Base-by-base conservation (phyloP, 2,888 invertebrate genomes). In the Ormyrus pomaceus region DNA sequence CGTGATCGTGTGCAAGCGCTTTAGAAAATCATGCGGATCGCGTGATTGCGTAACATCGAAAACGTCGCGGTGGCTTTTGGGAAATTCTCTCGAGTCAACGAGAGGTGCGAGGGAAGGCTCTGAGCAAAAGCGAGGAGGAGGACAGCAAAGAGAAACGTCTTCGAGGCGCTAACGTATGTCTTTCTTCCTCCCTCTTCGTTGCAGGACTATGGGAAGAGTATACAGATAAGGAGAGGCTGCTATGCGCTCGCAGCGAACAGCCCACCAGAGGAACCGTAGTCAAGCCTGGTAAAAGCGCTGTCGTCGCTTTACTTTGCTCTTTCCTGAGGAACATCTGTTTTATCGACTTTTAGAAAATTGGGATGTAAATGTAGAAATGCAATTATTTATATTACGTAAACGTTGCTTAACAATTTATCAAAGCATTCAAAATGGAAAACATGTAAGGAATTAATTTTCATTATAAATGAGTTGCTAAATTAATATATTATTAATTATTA, bases 191-290 rank as follows among this genome's bases (percentile, higher is more conserved):
- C 34, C 34, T 62, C 53, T 55, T 48, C 13, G 45, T 48, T 48
- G 10, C 58, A 74, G 56, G 66, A 66, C 66, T 74, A 74, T 51
- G 51, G 51, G 51, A 59, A 74, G 48, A 34, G 56, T n/a, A 59
- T 66, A 34, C 34, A 74, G 65, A 74, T 46, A 19, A n/a, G 45
- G n/a, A 53, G 34, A 8, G 34, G 34, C 34, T 34, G 34, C 34
- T 34, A 34, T 34, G 34, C 34, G 34, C 34, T 34, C 34, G 34
- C 34, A 34, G 34, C 34, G 4, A 34, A 4, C 34, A 34, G 4
- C 34, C 34, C 34, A 34, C 34, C 34, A 34, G 34, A 34, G 34
- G 4, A 34, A 34, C 34, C 34, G 34, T 3, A 2, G 34, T 34
- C 1, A 4, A 34, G 34, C 19, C 50, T 19, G 74, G 45, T 34